Evolutionary conservation across 2,797 vertebrate genomes (phyloP), one percentile per base, ranked within the genome.

Genomic region (Champsocephalus gunnari): DNA sequence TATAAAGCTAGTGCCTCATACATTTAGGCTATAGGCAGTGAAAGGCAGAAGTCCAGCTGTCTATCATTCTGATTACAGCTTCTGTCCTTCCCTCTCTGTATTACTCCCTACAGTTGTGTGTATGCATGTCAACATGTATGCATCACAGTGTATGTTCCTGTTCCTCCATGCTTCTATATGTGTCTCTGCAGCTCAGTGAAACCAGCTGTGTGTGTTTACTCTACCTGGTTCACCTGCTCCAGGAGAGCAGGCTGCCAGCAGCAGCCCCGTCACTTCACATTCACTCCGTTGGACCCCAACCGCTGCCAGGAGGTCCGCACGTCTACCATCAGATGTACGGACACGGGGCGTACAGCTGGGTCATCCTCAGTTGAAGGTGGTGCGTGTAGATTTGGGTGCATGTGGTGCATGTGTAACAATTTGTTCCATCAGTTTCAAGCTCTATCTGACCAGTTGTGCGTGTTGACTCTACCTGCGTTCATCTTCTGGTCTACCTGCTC

Each of bases 161-260:
- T 53, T 56, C 43, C 28, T 73, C 21, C 28, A 2, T 70, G 67
- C 53, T n/a, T 63, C 63, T 80, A 43, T 77, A 53, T 78, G 53
- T 76, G 56, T 85, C 38, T 75, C 41, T 68, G 57, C 71, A 79
- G 66, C 76, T 82, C 79, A 65, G 73, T 79, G 75, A 87, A 84
- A 91, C 88, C 90, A 92, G 90, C 76, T 82, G 74, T 69, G 85
- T 80, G 61, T 88, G 69, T 86, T 90, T 88, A 90, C 79, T 83
- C 73, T 88, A 88, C 90, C 90, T 89, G 88, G 90, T 87, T 93
- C 83, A 92, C 92, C 92, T 93, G 92, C 88, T 93, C 63, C 71
- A 77, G 77, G 86, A 91, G 83, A 88, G 58, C 86, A 67, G 73
- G 69, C 77, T 67, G 87, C 73, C 83, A 77, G 84, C 74, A 73